Evolutionary conservation across 2,113 vertebrate species (phyloP).

Genomic region (Pygoscelis antarcticus): DNA sequence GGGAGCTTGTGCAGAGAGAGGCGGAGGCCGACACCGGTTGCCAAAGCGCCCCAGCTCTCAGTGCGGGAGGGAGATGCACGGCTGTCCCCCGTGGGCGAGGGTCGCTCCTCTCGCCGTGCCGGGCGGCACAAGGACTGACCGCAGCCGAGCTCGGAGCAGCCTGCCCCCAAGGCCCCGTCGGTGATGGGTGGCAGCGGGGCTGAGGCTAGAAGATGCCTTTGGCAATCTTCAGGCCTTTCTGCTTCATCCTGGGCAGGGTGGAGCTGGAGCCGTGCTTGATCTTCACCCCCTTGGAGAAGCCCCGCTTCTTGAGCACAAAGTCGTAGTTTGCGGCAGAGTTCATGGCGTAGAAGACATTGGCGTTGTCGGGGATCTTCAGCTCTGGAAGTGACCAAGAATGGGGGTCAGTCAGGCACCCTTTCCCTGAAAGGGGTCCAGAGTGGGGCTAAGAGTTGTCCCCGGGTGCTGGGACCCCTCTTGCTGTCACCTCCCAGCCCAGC

Average conservation of each 20-base stretch:
- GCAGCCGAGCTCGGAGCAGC: neutral
- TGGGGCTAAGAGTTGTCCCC: too few species aligned
- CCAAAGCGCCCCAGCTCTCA: neutral
- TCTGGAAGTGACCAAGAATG: slow-evolving; percentile 69
- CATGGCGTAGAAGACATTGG: slow-evolving; percentile 99
- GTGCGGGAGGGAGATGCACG: neutral
- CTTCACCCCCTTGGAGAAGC: slow-evolving; percentile 81
- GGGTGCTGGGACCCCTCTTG: neutral
- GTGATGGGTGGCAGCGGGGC: slow-evolving; percentile 33
- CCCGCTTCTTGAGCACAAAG: slow-evolving; percentile 93
- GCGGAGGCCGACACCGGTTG: neutral
- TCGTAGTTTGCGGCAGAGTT: slow-evolving; percentile 97
- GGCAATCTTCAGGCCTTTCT: slow-evolving; percentile 96
- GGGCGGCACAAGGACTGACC: neutral
- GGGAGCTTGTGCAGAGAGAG: slow-evolving; percentile 28
- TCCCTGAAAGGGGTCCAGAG: neutral
- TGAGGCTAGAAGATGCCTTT: slow-evolving; percentile 94
- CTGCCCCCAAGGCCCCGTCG: slow-evolving; percentile 10
- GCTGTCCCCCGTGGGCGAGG: neutral
- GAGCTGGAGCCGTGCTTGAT: slow-evolving; percentile 92
- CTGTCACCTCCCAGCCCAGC: neutral
- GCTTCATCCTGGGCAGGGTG: slow-evolving; percentile 95
- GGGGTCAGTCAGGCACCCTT: neutral
- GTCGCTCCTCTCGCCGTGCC: neutral
- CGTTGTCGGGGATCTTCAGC: slow-evolving; percentile 94